Conservation (phyloP, 2,888 invertebrate genomes). For the Patella ulyssiponensis region DNA sequence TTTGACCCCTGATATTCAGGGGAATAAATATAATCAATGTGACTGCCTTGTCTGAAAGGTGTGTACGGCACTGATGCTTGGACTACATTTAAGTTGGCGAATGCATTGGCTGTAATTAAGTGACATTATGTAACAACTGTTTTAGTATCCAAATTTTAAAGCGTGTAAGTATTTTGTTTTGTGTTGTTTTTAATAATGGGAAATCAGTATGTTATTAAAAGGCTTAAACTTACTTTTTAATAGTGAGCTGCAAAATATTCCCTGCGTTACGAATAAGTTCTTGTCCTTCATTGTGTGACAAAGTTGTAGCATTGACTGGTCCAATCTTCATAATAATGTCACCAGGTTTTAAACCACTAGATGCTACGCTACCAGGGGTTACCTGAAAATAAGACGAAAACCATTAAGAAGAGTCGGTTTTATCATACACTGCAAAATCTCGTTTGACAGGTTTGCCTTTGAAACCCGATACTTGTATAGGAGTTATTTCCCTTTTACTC, state of each 20-base stretch:
- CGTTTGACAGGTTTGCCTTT: no score
- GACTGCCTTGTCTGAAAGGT: no score
- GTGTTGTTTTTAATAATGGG: neutral
- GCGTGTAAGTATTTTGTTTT: no score
- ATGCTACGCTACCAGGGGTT: slow-evolving; percentile 68
- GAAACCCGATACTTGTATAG: no score
- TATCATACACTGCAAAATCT: no score
- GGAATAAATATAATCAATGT: no score
- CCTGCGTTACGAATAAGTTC: slow-evolving; percentile 65
- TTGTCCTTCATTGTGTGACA: slow-evolving; percentile 66
- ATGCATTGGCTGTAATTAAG: no score
- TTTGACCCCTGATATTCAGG: no score
- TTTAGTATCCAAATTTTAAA: neutral
- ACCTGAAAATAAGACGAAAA: slow-evolving; percentile 54
- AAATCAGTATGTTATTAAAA: neutral
- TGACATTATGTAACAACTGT: neutral
- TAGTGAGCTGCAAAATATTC: slow-evolving; percentile 67
- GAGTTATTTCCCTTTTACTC: no score
- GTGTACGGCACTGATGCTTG: no score
- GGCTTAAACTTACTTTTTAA: slow-evolving; percentile 57
- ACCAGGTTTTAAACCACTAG: slow-evolving; percentile 58
- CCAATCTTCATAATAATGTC: slow-evolving; percentile 68
- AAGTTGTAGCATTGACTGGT: slow-evolving; percentile 60
- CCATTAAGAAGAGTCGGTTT: no score
- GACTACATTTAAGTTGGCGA: no score